Percentiles rank a stretch among this genome's conserved stretches.
Conservation (phyloP, 2,113 vertebrate species). For the Oryctolagus cuniculus region DNA sequence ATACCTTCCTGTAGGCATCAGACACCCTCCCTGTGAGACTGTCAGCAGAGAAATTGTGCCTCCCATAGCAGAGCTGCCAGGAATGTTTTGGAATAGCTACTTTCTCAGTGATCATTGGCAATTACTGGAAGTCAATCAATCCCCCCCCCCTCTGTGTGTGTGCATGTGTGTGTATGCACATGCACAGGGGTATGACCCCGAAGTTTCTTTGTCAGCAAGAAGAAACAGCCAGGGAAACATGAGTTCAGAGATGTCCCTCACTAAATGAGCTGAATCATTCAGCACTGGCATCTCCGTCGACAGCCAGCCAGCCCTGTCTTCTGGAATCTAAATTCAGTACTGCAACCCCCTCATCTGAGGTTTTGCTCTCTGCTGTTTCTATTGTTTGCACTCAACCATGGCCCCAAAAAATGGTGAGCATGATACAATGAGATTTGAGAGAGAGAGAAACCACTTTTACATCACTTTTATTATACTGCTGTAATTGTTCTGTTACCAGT, state of each 20-base stretch:
- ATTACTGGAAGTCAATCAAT: neutral
- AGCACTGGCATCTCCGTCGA: neutral
- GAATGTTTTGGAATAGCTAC: neutral
- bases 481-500: neutral
- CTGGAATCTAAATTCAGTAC: neutral
- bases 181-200: too few relatives aligned
- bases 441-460: neutral
- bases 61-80: neutral
- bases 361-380: neutral
- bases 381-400: too few relatives aligned
- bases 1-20: neutral
- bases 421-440: neutral
- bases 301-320: neutral
- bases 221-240: neutral
- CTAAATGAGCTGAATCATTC: neutral
- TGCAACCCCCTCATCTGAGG: too few relatives aligned
- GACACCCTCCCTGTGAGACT: too few relatives aligned
- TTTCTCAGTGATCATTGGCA: neutral
- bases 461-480: neutral
- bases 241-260: neutral
- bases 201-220: neutral
- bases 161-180: neutral
- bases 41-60: neutral
- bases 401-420: neutral
- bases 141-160: too few relatives aligned